Base-by-base conservation (phyloP, 2,888 invertebrate genomes). In the Zaprionus lineosus region DNA sequence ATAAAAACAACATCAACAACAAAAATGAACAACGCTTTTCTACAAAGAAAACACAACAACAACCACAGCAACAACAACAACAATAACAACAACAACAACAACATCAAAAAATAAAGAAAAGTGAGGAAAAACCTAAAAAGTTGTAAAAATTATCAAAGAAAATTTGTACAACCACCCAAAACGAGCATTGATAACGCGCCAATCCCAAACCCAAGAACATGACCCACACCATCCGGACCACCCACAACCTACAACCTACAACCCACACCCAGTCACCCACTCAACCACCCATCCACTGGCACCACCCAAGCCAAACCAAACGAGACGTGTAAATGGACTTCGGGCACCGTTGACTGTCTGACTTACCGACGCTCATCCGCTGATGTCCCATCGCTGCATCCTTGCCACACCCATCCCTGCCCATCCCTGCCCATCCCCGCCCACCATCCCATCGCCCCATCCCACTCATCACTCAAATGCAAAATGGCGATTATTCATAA, bases 401-500 rank as follows among this genome's bases (percentile, higher is more conserved):
- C 28, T 4, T 24, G 9, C 9, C 21, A 18, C 48, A 5, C 0
- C 29, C 5, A 6, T 18, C n/a, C 0, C 16, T 6, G 28, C 15
- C 5, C 7, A 2, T 15, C 6, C 8, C 31, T 11, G 31, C 36
- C 9, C 28, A 0, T 6, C 19, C 47, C 47, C 16, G 28, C 19
- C 15, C 47, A 44, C 14, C 47, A 12, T 9, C 16, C 41, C 24
- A 15, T 7, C 3, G 12, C 8, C 39, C 5, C n/a, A 7, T 24
- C 12, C 58, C 47, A 41, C 43, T 50, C 77, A 60, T 73, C 77
- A 77, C 77, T 73, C 74, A 79, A 68, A 84, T 76, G 77, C 79
- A 88, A 88, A 88, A 88, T 88, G 88, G 88, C 88, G 88, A 88
- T 88, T 88, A 88, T 88, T 88, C 88, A 88, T 88, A 88, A 88